These are phyloP conservation scores for Galeopsomyia nigrocyanea DNA, from an alignment of 2,888 invertebrate species.

Conservation along the genomic window DNA sequence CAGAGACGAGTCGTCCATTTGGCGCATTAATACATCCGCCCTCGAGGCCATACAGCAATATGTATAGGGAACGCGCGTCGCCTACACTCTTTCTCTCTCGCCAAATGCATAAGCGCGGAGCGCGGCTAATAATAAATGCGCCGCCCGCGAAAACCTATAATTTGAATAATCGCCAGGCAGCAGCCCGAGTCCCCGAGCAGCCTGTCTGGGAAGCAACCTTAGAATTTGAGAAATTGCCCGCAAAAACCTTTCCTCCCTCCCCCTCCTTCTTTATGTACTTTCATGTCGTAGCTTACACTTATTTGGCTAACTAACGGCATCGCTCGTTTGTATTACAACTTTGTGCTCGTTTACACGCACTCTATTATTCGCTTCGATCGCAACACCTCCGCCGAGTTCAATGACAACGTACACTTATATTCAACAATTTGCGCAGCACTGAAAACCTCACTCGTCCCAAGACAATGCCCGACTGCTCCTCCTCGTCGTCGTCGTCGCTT, in stretches of 20 bases:
- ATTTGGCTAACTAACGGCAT: too few relatives aligned
- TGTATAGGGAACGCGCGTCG: background rate
- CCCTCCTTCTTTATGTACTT: background rate
- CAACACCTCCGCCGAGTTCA: too few relatives aligned
- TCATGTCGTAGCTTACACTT: background rate
- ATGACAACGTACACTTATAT: too few relatives aligned
- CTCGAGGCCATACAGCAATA: background rate
- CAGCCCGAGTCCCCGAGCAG: too few relatives aligned
- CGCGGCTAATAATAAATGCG: background rate
- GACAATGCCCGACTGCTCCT: conserved; percentile 40
- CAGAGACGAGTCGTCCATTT: too few relatives aligned
- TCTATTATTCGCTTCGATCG: too few relatives aligned
- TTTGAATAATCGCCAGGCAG: conserved; percentile 39
- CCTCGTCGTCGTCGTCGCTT: conserved; percentile 50
- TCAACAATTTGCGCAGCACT: background rate
- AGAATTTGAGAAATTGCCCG: conserved; percentile 22
- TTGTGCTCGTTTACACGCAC: too few relatives aligned
- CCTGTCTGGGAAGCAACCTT: conserved; percentile 6
- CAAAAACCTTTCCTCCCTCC: background rate
- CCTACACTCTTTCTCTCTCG: background rate
- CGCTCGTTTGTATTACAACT: too few relatives aligned
- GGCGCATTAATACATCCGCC: too few relatives aligned
- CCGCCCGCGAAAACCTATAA: conserved; percentile 36
- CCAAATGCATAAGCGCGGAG: conserved; percentile 8
- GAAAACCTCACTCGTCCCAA: background rate